Base-by-base conservation (phyloP, 53 echinoderm and acorn worm species). In the Apostichopus leukothele region DNA sequence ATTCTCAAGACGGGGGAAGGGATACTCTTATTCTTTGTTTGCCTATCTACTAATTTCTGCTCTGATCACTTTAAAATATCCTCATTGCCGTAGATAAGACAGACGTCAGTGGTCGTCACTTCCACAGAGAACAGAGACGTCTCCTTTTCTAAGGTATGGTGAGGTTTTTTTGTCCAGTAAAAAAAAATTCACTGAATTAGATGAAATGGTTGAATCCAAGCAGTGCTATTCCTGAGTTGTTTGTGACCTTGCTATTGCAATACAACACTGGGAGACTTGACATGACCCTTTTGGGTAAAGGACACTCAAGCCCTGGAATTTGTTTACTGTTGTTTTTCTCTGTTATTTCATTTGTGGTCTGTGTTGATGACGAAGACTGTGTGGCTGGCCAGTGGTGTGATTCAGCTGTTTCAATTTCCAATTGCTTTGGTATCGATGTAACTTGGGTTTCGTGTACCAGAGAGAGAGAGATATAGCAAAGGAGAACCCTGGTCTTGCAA, bases 261-360 rank as follows among this genome's bases (percentile, higher is more conserved):
- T 67, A 67, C 67, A 67, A 67, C 71, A 86, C 86, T 86, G 67
- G 51, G 81, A 81, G 81, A 81, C 55, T 81, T 81, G 81, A 81
- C 81, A 86, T 86, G 86, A 86, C 86, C 86, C 86, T 68, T 86
- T 86, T 86, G 66, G 86, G 86, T 67, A 86, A 86, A 86, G 86
- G 86, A 86, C 67, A 67, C 51, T 67, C 20, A 86, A 63, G 51
- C 86, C 86, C 71, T 86, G 86, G 86, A 86, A 86, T 86, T 86
- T 86, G 86, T 86, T 86, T 86, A 86, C 86, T 86, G 66, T 67
- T 86, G 86, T 86, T 86, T 63, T 86, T 68, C 26, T 57, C 50
- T 86, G 86, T 67, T 86, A 68, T 86, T 67, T 21, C 22, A 68
- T 50, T 26, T 67, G 86, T 86, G 66, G 86, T 86, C n/a, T 51